Conservation (phyloP, 2,113 vertebrate species). For the Leuciscus idus region DNA sequence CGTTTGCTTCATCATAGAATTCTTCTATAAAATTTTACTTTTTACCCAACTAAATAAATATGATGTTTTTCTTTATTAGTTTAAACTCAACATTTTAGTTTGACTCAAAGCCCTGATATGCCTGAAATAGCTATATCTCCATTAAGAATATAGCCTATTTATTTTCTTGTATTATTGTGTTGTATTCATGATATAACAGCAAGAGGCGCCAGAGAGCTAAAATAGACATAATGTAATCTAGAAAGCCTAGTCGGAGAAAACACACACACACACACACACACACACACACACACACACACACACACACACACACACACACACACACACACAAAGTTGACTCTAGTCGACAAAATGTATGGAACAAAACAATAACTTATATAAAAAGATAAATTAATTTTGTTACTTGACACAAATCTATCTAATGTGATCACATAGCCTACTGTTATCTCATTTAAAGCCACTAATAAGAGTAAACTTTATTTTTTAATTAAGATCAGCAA, state of each 20-base stretch:
- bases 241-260: not conserved
- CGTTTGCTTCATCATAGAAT: too few species aligned
- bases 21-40: too few species aligned
- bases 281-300: not conserved
- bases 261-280: not conserved
- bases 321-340: not conserved
- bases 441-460: not conserved
- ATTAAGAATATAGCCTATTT: too few species aligned
- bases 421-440: not conserved
- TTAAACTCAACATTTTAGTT: too few species aligned
- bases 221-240: not conserved
- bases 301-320: not conserved
- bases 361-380: not conserved
- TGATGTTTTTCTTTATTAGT: too few species aligned
- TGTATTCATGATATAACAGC: not conserved
- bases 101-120: too few species aligned
- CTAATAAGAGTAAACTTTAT: constrained; percentile 38
- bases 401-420: not conserved
- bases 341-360: not conserved
- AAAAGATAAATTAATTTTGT: not conserved
- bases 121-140: too few species aligned
- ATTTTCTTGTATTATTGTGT: not conserved
- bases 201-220: constrained; percentile 46
- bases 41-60: too few species aligned
- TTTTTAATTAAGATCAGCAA: constrained; percentile 22